These are phyloP conservation scores for Megaleporinus macrocephalus DNA, from an alignment of 2,113 vertebrate genomes.

Conservation along the genomic window DNA sequence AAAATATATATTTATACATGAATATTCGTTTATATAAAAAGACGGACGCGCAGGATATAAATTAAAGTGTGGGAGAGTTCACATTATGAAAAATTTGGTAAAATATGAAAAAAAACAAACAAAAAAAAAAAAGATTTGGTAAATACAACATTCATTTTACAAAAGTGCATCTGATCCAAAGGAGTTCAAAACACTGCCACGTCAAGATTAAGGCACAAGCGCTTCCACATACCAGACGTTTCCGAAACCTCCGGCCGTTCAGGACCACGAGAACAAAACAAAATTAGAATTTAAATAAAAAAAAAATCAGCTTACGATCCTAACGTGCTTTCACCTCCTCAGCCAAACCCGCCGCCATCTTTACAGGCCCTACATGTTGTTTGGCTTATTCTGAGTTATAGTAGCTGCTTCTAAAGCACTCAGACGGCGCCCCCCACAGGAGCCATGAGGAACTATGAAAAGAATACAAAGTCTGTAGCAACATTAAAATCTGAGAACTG, in stretches of 20 bases:
- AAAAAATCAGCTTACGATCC: neutral
- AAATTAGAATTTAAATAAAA: neutral
- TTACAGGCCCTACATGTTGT: constrained; percentile 10
- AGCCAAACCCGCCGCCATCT: too few species aligned
- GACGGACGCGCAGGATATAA: constrained; percentile 85
- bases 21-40: constrained; percentile 84
- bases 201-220: constrained; percentile 30
- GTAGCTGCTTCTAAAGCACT: constrained; percentile 17
- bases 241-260: neutral
- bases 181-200: constrained; percentile 50
- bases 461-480: neutral
- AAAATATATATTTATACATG: constrained; percentile 90
- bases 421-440: constrained; percentile 19
- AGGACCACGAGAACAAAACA: neutral
- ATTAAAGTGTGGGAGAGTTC: constrained; percentile 85
- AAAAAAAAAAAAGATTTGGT: too few species aligned
- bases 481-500: neutral
- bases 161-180: constrained; percentile 91
- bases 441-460: neutral
- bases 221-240: neutral
- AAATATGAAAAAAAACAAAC: constrained; percentile 54
- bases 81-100: constrained; percentile 67
- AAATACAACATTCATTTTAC: constrained; percentile 86
- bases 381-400: constrained; percentile 49
- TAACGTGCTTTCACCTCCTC: too few species aligned